These are phyloP conservation scores for Bombyx mori DNA, from an alignment of 1,140 invertebrate species.

Conservation along the genomic window DNA sequence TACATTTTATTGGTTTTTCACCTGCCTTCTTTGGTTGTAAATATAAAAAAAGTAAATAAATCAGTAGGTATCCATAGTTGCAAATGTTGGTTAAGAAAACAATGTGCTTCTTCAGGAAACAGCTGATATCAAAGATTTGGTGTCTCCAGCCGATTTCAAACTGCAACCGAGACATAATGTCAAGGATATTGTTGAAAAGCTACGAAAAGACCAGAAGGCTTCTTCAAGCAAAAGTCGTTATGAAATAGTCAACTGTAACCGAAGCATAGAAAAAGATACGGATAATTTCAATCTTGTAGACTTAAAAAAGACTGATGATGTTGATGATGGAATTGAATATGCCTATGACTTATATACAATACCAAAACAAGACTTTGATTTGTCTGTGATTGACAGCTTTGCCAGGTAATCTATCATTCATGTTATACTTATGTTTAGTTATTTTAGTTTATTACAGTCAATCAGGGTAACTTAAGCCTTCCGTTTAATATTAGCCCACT, in stretches of 20 bases:
- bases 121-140: constrained; percentile 33
- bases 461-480: too few relatives aligned
- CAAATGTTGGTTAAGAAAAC: too few relatives aligned
- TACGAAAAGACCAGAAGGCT: constrained; percentile 56
- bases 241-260: constrained; percentile 65
- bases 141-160: constrained; percentile 32
- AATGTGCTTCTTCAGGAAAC: constrained; percentile 31
- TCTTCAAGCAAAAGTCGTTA: constrained; percentile 59
- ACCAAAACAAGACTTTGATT: constrained; percentile 68
- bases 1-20: too few relatives aligned
- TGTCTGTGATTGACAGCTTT: constrained; percentile 68
- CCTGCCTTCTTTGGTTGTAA: too few relatives aligned
- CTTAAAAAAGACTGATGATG: constrained; percentile 36
- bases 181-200: constrained; percentile 60
- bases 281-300: constrained; percentile 54
- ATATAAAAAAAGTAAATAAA: too few relatives aligned
- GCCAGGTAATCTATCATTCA: constrained; percentile 44
- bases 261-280: constrained; percentile 52
- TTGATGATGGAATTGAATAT: constrained; percentile 47
- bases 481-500: too few relatives aligned
- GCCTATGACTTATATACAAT: constrained; percentile 73
- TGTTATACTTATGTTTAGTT: too few relatives aligned
- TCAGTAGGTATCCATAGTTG: too few relatives aligned
- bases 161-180: constrained; percentile 39
- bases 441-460: too few relatives aligned